These are phyloP conservation scores for Taenaris catops DNA, from an alignment of 2,888 invertebrate species.

Conservation along the genomic window DNA sequence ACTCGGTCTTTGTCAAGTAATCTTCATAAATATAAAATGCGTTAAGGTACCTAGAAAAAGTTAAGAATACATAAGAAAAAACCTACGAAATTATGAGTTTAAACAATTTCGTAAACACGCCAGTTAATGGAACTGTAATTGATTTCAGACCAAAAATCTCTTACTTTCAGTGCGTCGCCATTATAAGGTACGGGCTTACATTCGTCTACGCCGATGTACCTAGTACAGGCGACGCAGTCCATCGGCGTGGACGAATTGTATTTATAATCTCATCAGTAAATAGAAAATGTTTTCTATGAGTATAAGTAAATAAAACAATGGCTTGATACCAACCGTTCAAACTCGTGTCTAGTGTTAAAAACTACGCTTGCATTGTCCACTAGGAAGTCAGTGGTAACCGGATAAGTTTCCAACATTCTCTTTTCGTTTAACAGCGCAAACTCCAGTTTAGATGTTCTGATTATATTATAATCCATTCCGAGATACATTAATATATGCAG, in stretches of 20 bases:
- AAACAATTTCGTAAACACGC: no score
- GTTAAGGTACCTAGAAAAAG: slow-evolving; percentile 27
- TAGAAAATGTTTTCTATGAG: not conserved
- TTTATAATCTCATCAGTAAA: no score
- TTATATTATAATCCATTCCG: slow-evolving; percentile 51
- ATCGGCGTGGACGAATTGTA: no score
- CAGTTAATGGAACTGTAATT: no score
- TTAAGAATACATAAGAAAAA: no score
- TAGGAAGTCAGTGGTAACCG: slow-evolving; percentile 42
- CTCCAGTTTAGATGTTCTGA: slow-evolving; percentile 60
- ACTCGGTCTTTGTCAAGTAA: slow-evolving; percentile 35
- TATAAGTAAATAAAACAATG: not conserved
- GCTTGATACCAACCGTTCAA: slow-evolving; percentile 46
- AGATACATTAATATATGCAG: slow-evolving; percentile 64
- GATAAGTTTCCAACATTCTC: slow-evolving; percentile 50
- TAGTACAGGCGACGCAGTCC: no score
- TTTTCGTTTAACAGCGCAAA: slow-evolving; percentile 52
- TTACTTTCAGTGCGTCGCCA: no score
- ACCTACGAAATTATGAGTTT: no score
- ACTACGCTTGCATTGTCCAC: slow-evolving; percentile 58
- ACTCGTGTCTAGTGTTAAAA: slow-evolving; percentile 50
- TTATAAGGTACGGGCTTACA: no score
- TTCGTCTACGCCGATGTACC: no score
- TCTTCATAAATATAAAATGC: slow-evolving; percentile 49
- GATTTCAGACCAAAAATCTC: no score